Conservation (phyloP, 1,140 invertebrate genomes). For the Polypedilum vanderplanki region DNA sequence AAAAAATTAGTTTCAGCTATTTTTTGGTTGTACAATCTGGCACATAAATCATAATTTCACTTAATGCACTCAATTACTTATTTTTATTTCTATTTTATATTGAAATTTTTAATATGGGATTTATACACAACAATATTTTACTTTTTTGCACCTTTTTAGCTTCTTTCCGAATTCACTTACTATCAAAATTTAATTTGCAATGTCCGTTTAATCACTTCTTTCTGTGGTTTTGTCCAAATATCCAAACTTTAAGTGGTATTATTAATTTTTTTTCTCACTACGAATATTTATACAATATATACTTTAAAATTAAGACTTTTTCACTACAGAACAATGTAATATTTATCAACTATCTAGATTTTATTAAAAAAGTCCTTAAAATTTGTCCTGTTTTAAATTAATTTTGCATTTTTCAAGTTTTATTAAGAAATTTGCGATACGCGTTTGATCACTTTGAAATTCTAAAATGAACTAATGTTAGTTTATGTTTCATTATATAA, state of each 20-base stretch:
- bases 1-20: constrained; percentile 12
- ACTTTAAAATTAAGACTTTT: not conserved
- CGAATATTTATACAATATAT: not conserved
- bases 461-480: not conserved
- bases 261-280: not conserved
- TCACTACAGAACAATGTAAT: not conserved
- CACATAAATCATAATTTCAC: constrained; percentile 10
- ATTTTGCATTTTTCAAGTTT: not conserved
- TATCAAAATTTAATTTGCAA: not conserved
- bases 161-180: not conserved
- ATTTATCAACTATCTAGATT: constrained; percentile 1
- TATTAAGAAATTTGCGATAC: not conserved
- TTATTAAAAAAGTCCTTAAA: constrained; percentile 14
- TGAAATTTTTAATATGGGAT: not conserved
- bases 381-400: not conserved
- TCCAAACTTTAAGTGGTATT: not conserved
- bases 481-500: no score
- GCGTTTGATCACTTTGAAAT: not conserved
- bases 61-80: constrained; percentile 11
- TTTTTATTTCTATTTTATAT: not conserved
- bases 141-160: not conserved
- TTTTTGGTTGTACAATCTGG: constrained; percentile 8
- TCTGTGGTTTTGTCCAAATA: not conserved
- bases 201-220: not conserved
- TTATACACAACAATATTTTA: not conserved